Percentiles rank a stretch among this genome's conserved stretches.
Conservation (phyloP, 2,888 invertebrate species). For the Dynastes tityus region DNA sequence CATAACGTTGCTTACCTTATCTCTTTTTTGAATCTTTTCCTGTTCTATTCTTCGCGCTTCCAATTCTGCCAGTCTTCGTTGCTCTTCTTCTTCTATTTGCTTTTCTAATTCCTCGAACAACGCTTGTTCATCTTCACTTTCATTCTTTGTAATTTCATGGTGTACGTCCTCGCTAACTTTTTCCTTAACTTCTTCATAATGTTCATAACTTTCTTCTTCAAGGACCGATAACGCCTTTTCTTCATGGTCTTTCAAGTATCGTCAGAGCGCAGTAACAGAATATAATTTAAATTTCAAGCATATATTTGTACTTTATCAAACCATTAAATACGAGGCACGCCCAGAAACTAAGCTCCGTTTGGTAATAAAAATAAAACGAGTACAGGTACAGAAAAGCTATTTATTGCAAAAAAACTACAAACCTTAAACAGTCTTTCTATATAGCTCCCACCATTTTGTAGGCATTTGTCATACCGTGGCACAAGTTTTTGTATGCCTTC, state of each 20-base stretch:
- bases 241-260: conserved; percentile 56
- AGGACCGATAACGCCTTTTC: conserved; percentile 54
- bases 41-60: conserved; percentile 57
- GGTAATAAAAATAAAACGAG: no score
- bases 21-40: conserved; percentile 63
- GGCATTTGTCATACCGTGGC: no score
- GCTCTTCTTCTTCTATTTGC: conserved; percentile 37
- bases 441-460: no score
- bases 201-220: conserved; percentile 46
- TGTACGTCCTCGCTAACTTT: conserved; percentile 29
- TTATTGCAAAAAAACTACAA: no score
- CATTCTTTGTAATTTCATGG: conserved; percentile 30
- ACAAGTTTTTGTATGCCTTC: no score
- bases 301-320: not conserved
- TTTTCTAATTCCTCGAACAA: conserved; percentile 56
- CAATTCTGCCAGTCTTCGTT: conserved; percentile 60
- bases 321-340: not conserved
- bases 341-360: no score
- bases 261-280: not conserved
- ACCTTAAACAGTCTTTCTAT: no score
- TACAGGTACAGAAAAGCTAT: no score
- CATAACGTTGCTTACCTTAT: conserved; percentile 61
- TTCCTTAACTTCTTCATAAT: conserved; percentile 19
- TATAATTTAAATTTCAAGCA: not conserved
- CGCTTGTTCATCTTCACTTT: conserved; percentile 48